These are phyloP conservation scores for Hippocampus guttulatus DNA, from an alignment of 2,113 vertebrate genomes.

Conservation along the genomic window DNA sequence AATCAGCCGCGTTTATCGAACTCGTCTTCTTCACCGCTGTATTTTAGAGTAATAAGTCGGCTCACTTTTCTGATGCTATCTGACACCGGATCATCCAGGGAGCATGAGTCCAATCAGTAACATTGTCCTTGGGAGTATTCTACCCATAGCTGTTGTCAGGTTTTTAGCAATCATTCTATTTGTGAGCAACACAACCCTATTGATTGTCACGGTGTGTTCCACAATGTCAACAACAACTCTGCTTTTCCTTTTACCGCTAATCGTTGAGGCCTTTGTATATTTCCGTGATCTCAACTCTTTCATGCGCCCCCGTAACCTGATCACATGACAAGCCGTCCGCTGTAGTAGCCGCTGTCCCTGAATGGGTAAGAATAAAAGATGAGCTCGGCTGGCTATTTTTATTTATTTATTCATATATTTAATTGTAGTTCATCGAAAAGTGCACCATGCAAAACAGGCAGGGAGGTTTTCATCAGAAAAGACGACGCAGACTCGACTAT, in stretches of 20 bases:
- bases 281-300: too few relatives aligned
- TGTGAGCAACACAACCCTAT: background rate
- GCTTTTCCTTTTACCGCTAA: background rate
- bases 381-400: background rate
- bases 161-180: background rate
- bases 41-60: background rate
- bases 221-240: background rate
- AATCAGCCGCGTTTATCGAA: background rate
- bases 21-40: background rate
- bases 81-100: background rate
- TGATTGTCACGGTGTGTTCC: background rate
- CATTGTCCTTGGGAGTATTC: background rate
- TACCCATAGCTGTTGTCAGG: background rate
- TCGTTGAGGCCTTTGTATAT: background rate
- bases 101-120: background rate
- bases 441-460: background rate
- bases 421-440: background rate
- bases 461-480: conserved; percentile 1
- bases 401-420: background rate
- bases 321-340: too few relatives aligned
- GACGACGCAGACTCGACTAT: background rate
- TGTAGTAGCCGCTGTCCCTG: too few relatives aligned
- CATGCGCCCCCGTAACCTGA: too few relatives aligned
- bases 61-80: background rate
- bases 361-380: background rate